Base-by-base conservation (phyloP, 2,888 invertebrate genomes). In the Isoperla grammatica region DNA sequence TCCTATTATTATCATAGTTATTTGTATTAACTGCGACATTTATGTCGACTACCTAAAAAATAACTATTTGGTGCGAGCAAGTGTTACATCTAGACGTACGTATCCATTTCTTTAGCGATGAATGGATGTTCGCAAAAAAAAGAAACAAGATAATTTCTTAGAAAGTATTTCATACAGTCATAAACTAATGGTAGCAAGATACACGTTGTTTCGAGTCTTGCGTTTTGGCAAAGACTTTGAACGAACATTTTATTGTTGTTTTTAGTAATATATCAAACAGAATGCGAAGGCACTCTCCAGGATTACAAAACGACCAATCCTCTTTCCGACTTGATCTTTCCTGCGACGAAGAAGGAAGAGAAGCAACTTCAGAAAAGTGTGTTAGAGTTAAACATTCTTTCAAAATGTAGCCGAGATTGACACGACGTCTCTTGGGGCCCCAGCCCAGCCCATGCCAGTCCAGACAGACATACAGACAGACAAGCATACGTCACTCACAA, bases 281-380 rank as follows among this genome's bases (percentile, higher is more conserved):
- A 57, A 49, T 46, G 55, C 42, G 42, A 53, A 60, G 56, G 60
- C 60, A 60, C 60, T 60, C 55, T 60, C 56, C 42, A 56, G 56
- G 55, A 60, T 60, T 60, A 60, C 56, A 56, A 60, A 56, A 37
- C 45, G 45, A 19, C n/a, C 17, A 40, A 45, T 45, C 45, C 45
- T 45, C 45, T 45, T 19, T 45, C 19, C 19, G 3, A 17, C 45
- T 17, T 45, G 29, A 29, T 17, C 19, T 19, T 19, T 17, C 45
- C 45, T 11, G 11, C 45, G 45, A 19, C 45, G 45, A 19, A 19
- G 19, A 45, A 19, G 19, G 39, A 49, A 56, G 45, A 53, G 42
- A 49, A 39, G 49, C 43, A 61, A 61, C 57, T 29, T 58, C 61
- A 57, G 58, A 58, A 61, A 61, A 57, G 61, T 57, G 61, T 54